Evolutionary conservation across 37 sponge, comb jelly and placozoan species (phyloP), one percentile per base, ranked within the genome.

Genomic region (Spongilla lacustris): DNA sequence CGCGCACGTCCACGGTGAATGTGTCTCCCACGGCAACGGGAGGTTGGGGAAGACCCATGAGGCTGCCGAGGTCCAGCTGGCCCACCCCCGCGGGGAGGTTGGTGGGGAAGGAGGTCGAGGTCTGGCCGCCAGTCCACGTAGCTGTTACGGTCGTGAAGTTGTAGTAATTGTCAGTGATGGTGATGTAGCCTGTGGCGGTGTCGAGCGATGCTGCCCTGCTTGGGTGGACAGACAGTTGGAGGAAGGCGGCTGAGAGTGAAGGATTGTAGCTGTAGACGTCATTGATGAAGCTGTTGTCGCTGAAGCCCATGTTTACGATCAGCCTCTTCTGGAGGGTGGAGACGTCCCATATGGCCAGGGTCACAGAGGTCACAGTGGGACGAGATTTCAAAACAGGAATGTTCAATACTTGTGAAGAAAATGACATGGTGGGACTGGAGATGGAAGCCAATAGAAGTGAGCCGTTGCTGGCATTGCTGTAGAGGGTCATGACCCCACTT

Each of bases 1-100:
- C 48, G 2, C 91, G 71, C 24, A 93, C 77, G 23, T 87, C 85
- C 21, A 87, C 84, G 35, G 84, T 80, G 67, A 90, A 90, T 3
- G 81, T 87, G 2, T 76, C 75, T 4, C 85, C 81, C 26, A 69
- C 66, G 22, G 32, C 21, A 4, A 90, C 85, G 69, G 88, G 85
- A 30, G 88, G 81, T 28, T 83, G 79, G 22, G 91, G 81, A 68
- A 90, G 46, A 25, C 91, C 91, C 8, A 11, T n/a, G 0, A 66
- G 30, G 4, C 35, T 33, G 19, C 94, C 94, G 29, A 90, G 77
- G 68, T 93, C 93, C 33, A 90, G 36, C 24, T 78, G 74, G 25
- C 91, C 88, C 24, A 84, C 37, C 24, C 0, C 58, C 0, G 73
- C 58, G 8, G 84, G 81, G 1, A 86, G 26, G 48, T 91, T 91